Evolutionary conservation across 2,888 invertebrate genomes (phyloP), one percentile per base, ranked within the genome.

Genomic region (Xylota sylvarum): DNA sequence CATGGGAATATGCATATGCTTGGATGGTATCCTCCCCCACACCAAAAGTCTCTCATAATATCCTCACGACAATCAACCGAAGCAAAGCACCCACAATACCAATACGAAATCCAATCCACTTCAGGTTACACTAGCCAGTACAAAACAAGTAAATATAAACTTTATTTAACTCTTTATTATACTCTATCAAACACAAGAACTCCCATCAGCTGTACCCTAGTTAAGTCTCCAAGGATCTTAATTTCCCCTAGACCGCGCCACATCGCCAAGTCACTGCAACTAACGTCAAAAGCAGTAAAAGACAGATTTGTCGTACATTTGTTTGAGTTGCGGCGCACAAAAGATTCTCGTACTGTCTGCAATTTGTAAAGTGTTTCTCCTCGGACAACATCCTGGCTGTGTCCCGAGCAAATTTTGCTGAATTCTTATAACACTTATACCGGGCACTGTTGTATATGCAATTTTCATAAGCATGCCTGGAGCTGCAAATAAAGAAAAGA

Each of bases 401-500:
- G 65, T 91, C 91, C 14, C 90, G 90, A 32, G 92, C 92, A 58
- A 92, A 93, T 72, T 90, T 89, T 0, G 92, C 92, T 64, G 92
- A 92, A 62, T 90, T 89, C 46, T 90, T 89, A 77, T 92, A 91
- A 88, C 92, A 93, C 81, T 93, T 93, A 87, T 90, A 92, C 0
- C 92, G 90, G 5, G 93, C 92, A 56, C 92, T 92, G 30, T 92
- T 93, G 87, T 90, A 91, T 77, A 93, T 91, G 89, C 92, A 93
- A 43, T 90, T 91, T 88, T 93, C 92, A 67, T 92, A 93, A 32
- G 92, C 93, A 74, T 90, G 90, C n/a, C 92, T 91, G 43, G 93
- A 91, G 74, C 92, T 93, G 77, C 1, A 88, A 30, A 65, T 30
- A 52, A 82, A 50, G n/a, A 1, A 6, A 37, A 56, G 9, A 58